Evolutionary conservation across 2,888 invertebrate species (phyloP), one percentile per base, ranked within the genome.

Genomic region (Antheraea assamensis): DNA sequence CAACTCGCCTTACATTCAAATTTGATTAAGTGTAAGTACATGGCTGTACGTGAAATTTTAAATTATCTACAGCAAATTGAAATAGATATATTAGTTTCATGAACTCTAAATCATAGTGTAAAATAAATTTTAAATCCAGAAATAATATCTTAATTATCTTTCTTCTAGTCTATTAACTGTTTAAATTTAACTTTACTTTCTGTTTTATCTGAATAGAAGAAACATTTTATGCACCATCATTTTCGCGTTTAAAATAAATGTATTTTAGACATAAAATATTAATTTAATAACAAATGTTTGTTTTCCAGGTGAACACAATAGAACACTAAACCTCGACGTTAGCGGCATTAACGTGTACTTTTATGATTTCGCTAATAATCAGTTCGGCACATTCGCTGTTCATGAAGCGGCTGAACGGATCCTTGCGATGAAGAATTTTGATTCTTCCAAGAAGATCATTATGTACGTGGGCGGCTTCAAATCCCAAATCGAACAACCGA

Each of bases 1-100:
- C 89, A 89, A 76, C 61, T 90, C n/a, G 89, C 86, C 2, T 76
- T 93, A 24, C 83, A 83, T 66, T 91, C 91, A 0, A 86, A 84
- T 24, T 81, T 91, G 58, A 87, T 93, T 5, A 92, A 92, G 87
- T 93, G 93, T 93, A 81, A 92, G 92, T 90, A 30, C 17, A 8
- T 52, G 2, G 21, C 17, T 8, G 3, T 58, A 58, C 24, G 4
- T 58, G 4, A 27, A 24, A 8, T 49, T 15, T 17, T 15, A 49
- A 49, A 15, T 3, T 17, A 17, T 49, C 17, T 17, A 13, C 1
- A 49, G 1, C 0, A 15, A 13, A 49, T 49, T 49, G 3, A 13
- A 0, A 17, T 49, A 42, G 4, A 42, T 42, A 42, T 7, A 42
- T 42, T 42, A 42, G n/a, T n/a, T n/a, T n/a, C n/a, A n/a, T n/a